Evolutionary conservation across 2,797 vertebrate genomes (phyloP).

Genomic region (Psittacula derbiana): DNA sequence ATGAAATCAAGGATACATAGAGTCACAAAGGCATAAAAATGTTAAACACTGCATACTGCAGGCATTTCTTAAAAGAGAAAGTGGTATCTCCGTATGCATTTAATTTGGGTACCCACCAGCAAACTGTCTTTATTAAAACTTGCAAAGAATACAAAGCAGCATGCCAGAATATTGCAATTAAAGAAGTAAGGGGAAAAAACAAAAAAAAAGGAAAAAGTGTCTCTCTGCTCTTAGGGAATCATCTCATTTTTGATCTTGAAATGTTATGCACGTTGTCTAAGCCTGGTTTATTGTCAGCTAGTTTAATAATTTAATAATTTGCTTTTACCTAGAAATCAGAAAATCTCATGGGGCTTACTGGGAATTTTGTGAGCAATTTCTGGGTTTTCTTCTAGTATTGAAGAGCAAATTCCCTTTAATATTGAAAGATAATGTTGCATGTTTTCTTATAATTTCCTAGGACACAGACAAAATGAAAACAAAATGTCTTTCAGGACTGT

Average conservation of each 20-base stretch:
- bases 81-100: not conserved
- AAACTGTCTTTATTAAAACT: conserved; percentile 43
- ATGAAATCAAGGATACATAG: conserved; percentile 65
- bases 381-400: not conserved
- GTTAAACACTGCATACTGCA: conserved; percentile 32
- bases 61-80: not conserved
- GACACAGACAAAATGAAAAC: not conserved
- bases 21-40: conserved; percentile 59
- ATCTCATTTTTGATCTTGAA: conserved; percentile 30
- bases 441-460: not conserved
- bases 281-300: not conserved
- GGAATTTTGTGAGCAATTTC: not conserved
- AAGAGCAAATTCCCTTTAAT: not conserved
- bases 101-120: conserved; percentile 14
- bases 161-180: not conserved
- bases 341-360: not conserved
- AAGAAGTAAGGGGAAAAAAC: not conserved
- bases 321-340: not conserved
- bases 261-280: not conserved
- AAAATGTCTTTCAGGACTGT: not conserved
- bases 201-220: not conserved
- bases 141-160: conserved; percentile 27
- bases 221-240: not conserved
- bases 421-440: not conserved
- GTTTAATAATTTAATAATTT: not conserved